A percentile compares a stretch with the other conserved stretches of the same genome.
Conservation (phyloP, 1,140 invertebrate species). For the Drosophila azteca region DNA sequence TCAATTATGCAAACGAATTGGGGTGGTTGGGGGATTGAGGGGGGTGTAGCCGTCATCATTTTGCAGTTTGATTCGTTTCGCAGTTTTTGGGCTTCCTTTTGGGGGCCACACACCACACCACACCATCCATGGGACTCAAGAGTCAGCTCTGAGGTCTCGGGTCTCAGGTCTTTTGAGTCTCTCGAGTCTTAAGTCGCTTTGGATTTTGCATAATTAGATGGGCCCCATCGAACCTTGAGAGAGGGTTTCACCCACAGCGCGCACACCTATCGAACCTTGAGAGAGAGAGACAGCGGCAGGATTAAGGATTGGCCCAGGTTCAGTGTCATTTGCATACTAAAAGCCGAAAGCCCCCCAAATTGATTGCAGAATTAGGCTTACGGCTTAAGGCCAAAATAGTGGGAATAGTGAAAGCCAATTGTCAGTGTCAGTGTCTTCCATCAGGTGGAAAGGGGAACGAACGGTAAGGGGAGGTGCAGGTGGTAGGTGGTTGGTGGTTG, state of each 20-base stretch:
- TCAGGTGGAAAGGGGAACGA: conserved; percentile 9
- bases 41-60: conserved; percentile 11
- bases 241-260: not conserved
- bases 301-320: conserved; percentile 5
- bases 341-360: conserved; percentile 19
- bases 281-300: not conserved
- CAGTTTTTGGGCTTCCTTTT: conserved; percentile 52
- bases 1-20: conserved; percentile 42
- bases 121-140: not conserved
- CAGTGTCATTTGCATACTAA: conserved; percentile 27
- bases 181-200: conserved; percentile 1
- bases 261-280: conserved; percentile 1
- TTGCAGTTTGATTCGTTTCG: conserved; percentile 11
- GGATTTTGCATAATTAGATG: conserved; percentile 66
- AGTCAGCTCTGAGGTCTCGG: too few relatives aligned
- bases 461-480: too few relatives aligned
- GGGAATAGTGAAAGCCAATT: conserved; percentile 36
- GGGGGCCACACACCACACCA: too few relatives aligned
- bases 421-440: conserved; percentile 38
- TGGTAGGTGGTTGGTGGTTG: not conserved
- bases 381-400: not conserved
- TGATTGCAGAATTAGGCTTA: conserved; percentile 37
- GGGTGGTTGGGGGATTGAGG: conserved; percentile 7
- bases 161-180: too few relatives aligned
- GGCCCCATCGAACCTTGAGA: not conserved